Base-by-base conservation (phyloP, 1,140 invertebrate genomes). In the Bilobella aurantiaca region DNA sequence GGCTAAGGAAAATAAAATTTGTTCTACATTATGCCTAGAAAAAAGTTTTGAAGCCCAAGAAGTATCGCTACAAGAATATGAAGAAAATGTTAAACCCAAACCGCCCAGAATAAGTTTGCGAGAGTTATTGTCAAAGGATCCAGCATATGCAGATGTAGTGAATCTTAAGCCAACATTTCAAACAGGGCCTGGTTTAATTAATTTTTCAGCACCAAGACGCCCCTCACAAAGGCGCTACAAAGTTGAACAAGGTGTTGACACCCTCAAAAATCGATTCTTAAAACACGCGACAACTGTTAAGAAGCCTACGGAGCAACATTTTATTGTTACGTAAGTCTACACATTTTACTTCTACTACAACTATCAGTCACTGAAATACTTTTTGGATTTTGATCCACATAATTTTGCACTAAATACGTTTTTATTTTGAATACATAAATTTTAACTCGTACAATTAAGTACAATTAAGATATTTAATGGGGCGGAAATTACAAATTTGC, bases 221-320 rank as follows among this genome's bases (percentile, higher is more conserved):
- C 28, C 58, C 3, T 23, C 58, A 12, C 3, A 23, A 59, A 59
- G 14, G 62, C 12, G 34, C 28, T 47, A 3, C 3, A 63, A 34
- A 34, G 31, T 12, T 0, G 18, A 67, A 12, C 25, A 68, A 68
- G 32, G 63, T 29, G 1, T 37, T 66, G 28, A 29, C 65, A 60
- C 8, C 23, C 77, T 87, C 30, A 81, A 85, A 72, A 78, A 85
- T 70, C 78, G 83, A 73, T 75, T 81, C 74, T 27, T 71, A 23
- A 81, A 82, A 70, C 86, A 86, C 75, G 75, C 79, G 2, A 75
- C 77, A 23, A 69, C 80, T 1, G 80, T 81, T 66, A 81, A 79
- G 27, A 71, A 76, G 3, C 73, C 74, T 71, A 81, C 78, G 65
- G 69, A 70, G 34, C 32, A 68, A 56, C 66, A 67, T 34, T 65